Base-by-base conservation (phyloP, 2,797 vertebrate genomes). In the Arrhamphus sclerolepis region DNA sequence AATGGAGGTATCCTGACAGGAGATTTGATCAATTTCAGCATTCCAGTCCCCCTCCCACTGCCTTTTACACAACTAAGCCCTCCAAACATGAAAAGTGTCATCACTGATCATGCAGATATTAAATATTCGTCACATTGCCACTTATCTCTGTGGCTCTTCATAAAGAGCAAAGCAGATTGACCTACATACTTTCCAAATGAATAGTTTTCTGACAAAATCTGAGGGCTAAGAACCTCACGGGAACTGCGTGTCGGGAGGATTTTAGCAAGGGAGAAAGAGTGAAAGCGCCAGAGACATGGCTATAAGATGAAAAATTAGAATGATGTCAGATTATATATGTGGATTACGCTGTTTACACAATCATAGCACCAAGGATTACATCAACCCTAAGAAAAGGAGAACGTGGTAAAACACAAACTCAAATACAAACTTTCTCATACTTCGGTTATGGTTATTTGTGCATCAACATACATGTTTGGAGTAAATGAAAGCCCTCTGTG, bases 131-230 rank as follows among this genome's bases (percentile, higher is more conserved):
- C 81, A 77, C 73, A 77, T 73, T 72, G 56, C 61, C 49, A 85
- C 80, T 71, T 80, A 86, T 82, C 77, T 74, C 79, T 66, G 38
- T 61, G 74, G 80, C 74, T 82, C 71, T 60, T 82, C 75, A 87
- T 83, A 73, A 82, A 83, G 59, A 72, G 75, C 51, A 81, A 85
- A 90, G 86, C 82, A 86, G 83, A 85, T 84, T 90, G 89, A 91
- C 89, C 90, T 89, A 87, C 70, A 90, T 89, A 85, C 61, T 85
- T 81, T 57, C 24, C 66, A 68, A 70, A 43, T 74, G 74, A 79
- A 80, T 49, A 60, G 61, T 82, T 81, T 10, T 6, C 72, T 66
- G 70, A 80, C 84, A 83, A 78, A 82, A 83, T 79, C 60, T 4
- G 70, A 68, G 11, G 62, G 61, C 66, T 75, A 67, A 76, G 69